phyloP scores from a whole-genome alignment of 2,888 invertebrate genomes.

The Troilus luridus region DNA sequence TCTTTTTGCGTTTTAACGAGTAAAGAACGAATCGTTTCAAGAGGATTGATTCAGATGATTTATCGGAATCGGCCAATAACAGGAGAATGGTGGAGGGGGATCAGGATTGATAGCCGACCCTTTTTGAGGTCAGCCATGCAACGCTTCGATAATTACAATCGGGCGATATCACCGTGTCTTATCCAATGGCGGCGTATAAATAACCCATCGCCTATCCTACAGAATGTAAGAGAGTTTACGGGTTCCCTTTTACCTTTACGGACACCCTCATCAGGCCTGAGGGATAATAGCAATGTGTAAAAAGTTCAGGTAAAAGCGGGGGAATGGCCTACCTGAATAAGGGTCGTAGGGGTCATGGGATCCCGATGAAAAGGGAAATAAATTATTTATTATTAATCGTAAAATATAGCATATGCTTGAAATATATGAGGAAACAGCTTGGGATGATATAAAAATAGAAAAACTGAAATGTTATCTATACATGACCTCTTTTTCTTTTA shows the following conservation, averaged over 20 bases:
- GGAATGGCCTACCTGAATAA: neutral
- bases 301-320: neutral
- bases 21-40: neutral
- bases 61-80: neutral
- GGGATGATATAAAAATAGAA: neutral
- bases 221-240: neutral
- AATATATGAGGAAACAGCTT: neutral
- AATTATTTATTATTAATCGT: neutral
- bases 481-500: neutral
- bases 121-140: slow-evolving; percentile 29
- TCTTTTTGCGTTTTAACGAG: neutral
- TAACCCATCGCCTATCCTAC: neutral
- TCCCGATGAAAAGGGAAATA: neutral
- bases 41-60: neutral
- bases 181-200: slow-evolving; percentile 23
- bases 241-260: neutral
- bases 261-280: neutral
- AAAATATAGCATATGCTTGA: no score
- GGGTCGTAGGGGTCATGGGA: neutral
- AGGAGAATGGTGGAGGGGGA: neutral
- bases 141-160: neutral
- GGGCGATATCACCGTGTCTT: slow-evolving; percentile 14
- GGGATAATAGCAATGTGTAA: neutral
- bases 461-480: neutral
- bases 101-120: neutral